A percentile compares a stretch with the other conserved stretches of the same genome.
Conservation (phyloP, 2,888 invertebrate species). For the Caenorhabditis japonica region DNA sequence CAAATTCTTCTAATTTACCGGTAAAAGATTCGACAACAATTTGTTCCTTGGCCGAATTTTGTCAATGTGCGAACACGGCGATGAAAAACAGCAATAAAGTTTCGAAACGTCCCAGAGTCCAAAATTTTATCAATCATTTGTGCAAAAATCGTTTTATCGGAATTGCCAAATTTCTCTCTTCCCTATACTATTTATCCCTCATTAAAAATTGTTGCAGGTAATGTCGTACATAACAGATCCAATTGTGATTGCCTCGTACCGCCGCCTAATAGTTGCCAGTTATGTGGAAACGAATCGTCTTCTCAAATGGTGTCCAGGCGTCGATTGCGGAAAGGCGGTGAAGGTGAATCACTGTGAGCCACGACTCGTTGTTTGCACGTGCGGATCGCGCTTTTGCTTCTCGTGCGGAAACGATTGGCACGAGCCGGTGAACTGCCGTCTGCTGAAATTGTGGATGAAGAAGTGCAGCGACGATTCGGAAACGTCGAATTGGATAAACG, state of each 20-base stretch:
- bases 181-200: no score
- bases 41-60: no score
- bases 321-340: conserved; percentile 95
- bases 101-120: no score
- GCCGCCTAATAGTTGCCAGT: conserved; percentile 55
- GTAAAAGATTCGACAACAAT: no score
- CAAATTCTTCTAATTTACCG: no score
- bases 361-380: conserved; percentile 87
- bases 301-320: conserved; percentile 96
- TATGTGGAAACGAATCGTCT: conserved; percentile 88
- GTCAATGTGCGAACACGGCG: no score
- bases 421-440: conserved; percentile 94
- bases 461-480: conserved; percentile 99
- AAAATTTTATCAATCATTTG: no score
- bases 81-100: no score
- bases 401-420: conserved; percentile 86
- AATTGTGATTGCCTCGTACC: conserved; percentile 48
- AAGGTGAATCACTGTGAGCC: conserved; percentile 79
- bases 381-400: conserved; percentile 90
- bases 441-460: conserved; percentile 95
- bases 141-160: no score
- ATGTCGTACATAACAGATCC: conserved; percentile 42
- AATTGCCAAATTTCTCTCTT: no score
- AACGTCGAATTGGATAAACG: conserved; percentile 99
- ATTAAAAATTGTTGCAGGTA: conserved; percentile 42